Evolutionary conservation across 2,888 invertebrate species (phyloP).

Genomic region (Sphecodes monilicornis): DNA sequence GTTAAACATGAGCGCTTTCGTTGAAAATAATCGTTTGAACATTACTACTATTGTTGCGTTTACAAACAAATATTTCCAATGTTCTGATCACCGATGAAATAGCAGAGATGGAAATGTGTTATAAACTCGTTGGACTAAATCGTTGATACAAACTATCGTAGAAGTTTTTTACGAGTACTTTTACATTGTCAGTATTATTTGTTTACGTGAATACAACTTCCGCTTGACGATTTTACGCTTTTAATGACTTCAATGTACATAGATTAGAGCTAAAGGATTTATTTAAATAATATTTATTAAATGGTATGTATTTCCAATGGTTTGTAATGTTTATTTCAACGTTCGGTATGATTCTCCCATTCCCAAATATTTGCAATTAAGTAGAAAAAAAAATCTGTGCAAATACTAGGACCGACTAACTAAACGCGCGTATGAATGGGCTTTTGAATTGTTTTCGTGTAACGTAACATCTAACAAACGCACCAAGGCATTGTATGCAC

Average conservation of each 20-base stretch:
- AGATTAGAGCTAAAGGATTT: slow-evolving; percentile 19
- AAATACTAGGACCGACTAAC: not conserved
- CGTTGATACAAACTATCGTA: slow-evolving; percentile 22
- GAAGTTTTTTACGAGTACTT: not conserved
- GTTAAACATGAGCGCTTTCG: not conserved
- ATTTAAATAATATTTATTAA: slow-evolving; percentile 32
- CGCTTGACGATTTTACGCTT: slow-evolving; percentile 6
- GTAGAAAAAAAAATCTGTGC: slow-evolving; percentile 28
- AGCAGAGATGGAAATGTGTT: not conserved
- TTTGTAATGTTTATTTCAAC: not conserved
- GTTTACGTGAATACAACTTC: slow-evolving; percentile 28
- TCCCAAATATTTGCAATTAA: not conserved
- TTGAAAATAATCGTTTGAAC: not conserved
- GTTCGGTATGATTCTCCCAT: not conserved
- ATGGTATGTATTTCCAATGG: slow-evolving; percentile 3
- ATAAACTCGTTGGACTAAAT: slow-evolving; percentile 14
- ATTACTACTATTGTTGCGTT: not conserved
- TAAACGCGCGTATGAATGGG: not conserved
- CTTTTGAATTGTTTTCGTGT: not conserved
- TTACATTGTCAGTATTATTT: slow-evolving; percentile 35
- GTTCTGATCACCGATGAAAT: not conserved
- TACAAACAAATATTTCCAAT: not conserved
- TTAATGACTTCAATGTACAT: slow-evolving; percentile 20
- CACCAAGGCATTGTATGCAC: slow-evolving; percentile 22
- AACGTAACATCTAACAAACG: slow-evolving; percentile 31